Percentiles rank a stretch among this genome's conserved stretches.
phyloP scores from a whole-genome alignment of 2,888 invertebrate genomes.

The Aelia acuminata region DNA sequence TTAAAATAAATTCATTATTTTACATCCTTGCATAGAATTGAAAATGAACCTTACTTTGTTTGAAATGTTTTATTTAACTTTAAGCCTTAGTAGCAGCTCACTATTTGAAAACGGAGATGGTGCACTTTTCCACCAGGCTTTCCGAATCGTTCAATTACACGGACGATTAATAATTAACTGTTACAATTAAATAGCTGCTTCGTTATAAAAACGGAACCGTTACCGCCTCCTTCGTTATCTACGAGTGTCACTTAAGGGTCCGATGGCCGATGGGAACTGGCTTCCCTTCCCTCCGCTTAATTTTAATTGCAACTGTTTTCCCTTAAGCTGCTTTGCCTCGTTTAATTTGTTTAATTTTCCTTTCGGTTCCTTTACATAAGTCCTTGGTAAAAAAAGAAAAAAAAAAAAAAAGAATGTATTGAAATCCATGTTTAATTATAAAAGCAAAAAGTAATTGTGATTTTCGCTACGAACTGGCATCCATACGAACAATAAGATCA shows the following conservation, averaged over 20 bases:
- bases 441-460: too few relatives aligned
- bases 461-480: too few relatives aligned
- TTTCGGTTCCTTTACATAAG: too few relatives aligned
- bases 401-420: too few relatives aligned
- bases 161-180: neutral
- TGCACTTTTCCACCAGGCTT: neutral
- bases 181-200: neutral
- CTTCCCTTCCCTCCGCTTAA: neutral
- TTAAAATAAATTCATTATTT: too few relatives aligned
- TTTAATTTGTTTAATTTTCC: constrained; percentile 5
- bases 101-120: neutral
- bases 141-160: constrained; percentile 4
- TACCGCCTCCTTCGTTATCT: neutral
- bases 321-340: neutral
- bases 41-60: too few relatives aligned
- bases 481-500: too few relatives aligned
- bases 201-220: neutral
- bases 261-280: neutral
- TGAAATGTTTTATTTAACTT: too few relatives aligned
- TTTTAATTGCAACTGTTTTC: constrained; percentile 11
- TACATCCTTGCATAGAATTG: too few relatives aligned
- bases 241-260: neutral
- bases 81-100: neutral
- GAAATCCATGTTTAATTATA: too few relatives aligned
- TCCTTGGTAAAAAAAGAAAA: too few relatives aligned